These are phyloP conservation scores for Penaeus vannamei DNA, from an alignment of 1,140 invertebrate genomes.

Conservation along the genomic window DNA sequence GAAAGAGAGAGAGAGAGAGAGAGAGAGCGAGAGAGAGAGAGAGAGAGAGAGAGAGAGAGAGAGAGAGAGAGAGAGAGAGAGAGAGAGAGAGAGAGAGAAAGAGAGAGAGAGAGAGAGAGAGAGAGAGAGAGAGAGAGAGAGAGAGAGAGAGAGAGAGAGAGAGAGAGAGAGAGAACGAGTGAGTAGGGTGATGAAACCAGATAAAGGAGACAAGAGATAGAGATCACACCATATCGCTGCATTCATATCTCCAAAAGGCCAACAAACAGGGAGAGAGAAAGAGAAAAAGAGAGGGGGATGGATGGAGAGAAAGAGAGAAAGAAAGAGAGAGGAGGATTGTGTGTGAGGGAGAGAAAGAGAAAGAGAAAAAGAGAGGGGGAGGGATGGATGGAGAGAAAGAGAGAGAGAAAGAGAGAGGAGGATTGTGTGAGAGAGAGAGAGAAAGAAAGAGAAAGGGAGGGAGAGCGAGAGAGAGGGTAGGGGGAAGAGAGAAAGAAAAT, in stretches of 20 bases:
- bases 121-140: slow-evolving; percentile 22
- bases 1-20: too few relatives aligned
- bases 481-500: slow-evolving; percentile 45
- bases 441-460: not conserved
- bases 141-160: not conserved
- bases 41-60: not conserved
- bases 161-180: not conserved
- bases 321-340: not conserved
- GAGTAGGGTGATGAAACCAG: too few relatives aligned
- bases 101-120: too few relatives aligned
- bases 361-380: not conserved
- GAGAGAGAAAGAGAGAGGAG: slow-evolving; percentile 11
- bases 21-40: not conserved
- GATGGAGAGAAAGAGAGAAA: slow-evolving; percentile 19
- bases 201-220: too few relatives aligned
- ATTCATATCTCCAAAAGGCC: too few relatives aligned
- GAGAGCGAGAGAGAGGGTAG: slow-evolving; percentile 20
- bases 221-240: too few relatives aligned
- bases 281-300: too few relatives aligned
- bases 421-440: not conserved
- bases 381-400: not conserved
- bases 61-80: too few relatives aligned
- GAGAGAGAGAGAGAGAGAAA: not conserved
- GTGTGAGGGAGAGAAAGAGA: not conserved
- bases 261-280: too few relatives aligned